These are phyloP conservation scores for Heloderma charlesbogerti DNA, from an alignment of 2,113 vertebrate species.

Conservation along the genomic window DNA sequence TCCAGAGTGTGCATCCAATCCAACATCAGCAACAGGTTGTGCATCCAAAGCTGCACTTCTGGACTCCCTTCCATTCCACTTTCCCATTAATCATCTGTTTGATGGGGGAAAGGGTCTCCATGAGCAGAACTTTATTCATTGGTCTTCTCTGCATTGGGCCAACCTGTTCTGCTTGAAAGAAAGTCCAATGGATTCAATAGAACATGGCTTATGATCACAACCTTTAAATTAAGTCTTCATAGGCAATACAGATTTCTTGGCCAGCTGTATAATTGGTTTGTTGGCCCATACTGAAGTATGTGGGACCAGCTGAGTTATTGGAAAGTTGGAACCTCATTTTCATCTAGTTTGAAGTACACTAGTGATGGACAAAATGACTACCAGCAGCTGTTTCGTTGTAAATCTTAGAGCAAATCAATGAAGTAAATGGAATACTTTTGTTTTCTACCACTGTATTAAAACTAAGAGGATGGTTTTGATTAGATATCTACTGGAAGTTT, in stretches of 20 bases:
- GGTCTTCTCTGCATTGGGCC: neutral
- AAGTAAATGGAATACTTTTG: neutral
- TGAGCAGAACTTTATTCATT: neutral
- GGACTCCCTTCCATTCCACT: neutral
- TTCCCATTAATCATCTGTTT: neutral
- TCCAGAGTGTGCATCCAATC: neutral
- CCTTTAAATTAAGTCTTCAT: conserved; percentile 51
- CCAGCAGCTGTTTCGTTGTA: neutral
- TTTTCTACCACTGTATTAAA: neutral
- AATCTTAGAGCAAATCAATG: conserved; percentile 24
- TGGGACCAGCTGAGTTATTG: neutral
- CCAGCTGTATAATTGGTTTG: neutral
- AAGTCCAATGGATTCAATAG: neutral
- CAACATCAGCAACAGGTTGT: neutral
- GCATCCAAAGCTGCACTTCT: neutral
- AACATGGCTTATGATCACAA: neutral
- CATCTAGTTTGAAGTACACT: conserved; percentile 26
- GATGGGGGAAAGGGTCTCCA: neutral
- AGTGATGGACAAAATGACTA: neutral
- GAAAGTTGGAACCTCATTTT: neutral
- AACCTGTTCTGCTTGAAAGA: neutral
- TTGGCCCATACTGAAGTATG: neutral
- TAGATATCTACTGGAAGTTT: neutral
- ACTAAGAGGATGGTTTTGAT: neutral
- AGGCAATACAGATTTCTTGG: conserved; percentile 35